A percentile compares a stretch with the other conserved stretches of the same genome.
Conservation (phyloP, 2,797 vertebrate species). For the Discoglossus pictus region DNA sequence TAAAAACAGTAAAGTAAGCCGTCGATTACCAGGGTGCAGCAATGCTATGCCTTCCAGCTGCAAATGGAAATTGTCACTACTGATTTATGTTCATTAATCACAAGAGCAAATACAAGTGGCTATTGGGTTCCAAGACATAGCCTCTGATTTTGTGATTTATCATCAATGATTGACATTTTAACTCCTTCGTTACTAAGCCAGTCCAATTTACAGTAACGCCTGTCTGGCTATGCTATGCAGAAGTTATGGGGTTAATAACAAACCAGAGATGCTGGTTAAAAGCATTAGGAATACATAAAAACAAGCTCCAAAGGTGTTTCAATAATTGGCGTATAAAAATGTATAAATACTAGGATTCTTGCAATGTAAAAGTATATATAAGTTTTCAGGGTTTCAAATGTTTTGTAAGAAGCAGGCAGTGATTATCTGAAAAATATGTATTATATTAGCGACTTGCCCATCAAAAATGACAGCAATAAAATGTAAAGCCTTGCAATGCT, state of each 20-base stretch:
- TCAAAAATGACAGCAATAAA: too few species aligned
- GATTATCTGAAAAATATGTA: too few species aligned
- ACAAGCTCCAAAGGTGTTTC: conserved; percentile 47
- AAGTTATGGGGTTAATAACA: conserved; percentile 24
- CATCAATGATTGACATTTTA: conserved; percentile 55
- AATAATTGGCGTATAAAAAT: conserved; percentile 53
- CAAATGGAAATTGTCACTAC: conserved; percentile 53
- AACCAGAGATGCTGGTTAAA: conserved; percentile 55
- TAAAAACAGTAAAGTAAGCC: conserved; percentile 24
- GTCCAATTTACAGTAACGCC: too few species aligned
- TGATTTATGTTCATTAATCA: conserved; percentile 59
- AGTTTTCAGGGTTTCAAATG: too few species aligned
- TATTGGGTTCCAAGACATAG: conserved; percentile 49
- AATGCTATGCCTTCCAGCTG: conserved; percentile 48
- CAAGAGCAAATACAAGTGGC: conserved; percentile 56
- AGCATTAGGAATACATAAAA: conserved; percentile 62
- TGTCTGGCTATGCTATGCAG: background rate
- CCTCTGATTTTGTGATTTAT: conserved; percentile 55
- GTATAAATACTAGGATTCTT: too few species aligned
- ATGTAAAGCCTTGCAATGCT: too few species aligned
- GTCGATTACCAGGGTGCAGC: conserved; percentile 18
- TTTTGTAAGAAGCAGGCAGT: too few species aligned
- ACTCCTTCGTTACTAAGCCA: conserved; percentile 46
- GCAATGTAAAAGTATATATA: too few species aligned
- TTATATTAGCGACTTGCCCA: too few species aligned